These are phyloP conservation scores for Falco rusticolus DNA, from an alignment of 2,797 vertebrate species.

Conservation along the genomic window DNA sequence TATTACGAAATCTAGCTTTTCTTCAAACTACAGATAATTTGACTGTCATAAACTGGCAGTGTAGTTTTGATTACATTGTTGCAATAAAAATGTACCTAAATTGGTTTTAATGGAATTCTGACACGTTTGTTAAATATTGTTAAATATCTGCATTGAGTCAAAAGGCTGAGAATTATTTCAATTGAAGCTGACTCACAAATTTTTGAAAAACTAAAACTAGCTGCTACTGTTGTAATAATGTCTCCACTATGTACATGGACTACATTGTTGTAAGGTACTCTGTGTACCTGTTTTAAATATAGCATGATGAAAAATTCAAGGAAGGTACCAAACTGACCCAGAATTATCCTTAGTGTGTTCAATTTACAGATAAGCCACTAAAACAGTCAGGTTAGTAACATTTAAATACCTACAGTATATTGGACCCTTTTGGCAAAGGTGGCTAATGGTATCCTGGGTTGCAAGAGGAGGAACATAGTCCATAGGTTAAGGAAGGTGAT, in stretches of 20 bases:
- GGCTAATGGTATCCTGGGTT: not conserved
- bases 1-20: conserved; percentile 21
- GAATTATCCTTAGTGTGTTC: not conserved
- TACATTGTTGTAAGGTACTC: not conserved
- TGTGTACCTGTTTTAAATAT: not conserved
- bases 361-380: not conserved
- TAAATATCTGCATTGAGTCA: not conserved
- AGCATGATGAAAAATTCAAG: not conserved
- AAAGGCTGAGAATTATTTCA: not conserved
- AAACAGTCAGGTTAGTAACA: not conserved
- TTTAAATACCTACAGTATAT: not conserved
- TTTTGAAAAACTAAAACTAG: not conserved
- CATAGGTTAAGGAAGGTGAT: not conserved
- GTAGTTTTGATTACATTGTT: conserved; percentile 8
- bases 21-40: conserved; percentile 39
- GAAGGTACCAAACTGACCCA: not conserved
- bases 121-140: conserved; percentile 39
- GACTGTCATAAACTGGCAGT: conserved; percentile 7
- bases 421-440: not conserved
- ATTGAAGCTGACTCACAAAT: not conserved
- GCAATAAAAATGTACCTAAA: not conserved
- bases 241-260: not conserved
- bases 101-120: conserved; percentile 6
- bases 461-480: fast-evolving
- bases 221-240: not conserved